Evolutionary conservation across 2,888 invertebrate genomes (phyloP), one percentile per base, ranked within the genome.

Genomic region (Sinopyrophorus schimmeli): DNA sequence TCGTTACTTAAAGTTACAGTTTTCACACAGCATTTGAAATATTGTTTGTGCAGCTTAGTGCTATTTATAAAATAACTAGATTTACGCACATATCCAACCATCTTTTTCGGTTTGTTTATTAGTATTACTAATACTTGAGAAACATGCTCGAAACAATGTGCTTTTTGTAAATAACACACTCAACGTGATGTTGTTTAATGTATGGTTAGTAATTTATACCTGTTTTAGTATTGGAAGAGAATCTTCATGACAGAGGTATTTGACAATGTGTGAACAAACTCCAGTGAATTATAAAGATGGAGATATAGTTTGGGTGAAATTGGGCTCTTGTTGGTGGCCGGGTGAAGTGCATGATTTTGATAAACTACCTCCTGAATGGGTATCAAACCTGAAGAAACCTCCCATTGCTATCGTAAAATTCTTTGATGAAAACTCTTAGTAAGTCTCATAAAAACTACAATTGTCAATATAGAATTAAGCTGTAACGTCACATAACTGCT

Each of bases 271-370:
- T 76, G 86, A 86, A 65, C 83, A 84, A 75, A 80, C 80, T 63
- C 79, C 81, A 75, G 78, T 80, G 60, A 75, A 70, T 66, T 87
- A 85, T 74, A 76, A 78, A 62, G 83, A 85, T 61, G 87, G 87
- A 39, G 89, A 91, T 65, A 78, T 90, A 63, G 91, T 91, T 54
- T 92, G 91, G 91, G 89, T 90, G 11, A 91, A 90, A 72, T 73
- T 90, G 53, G 85, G 87, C 23, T 78, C 82, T 24, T 83, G 82
- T 64, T 92, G 90, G 89, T 92, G 92, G 92, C 91, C 92, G 15
- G 90, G 88, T 6, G 86, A 87, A 71, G 88, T 91, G 50, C 79
- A 79, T 53, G 74, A 77, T 57, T 69, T 77, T 12, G 80, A 81
- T 40, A 78, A 78, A 64, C 74, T 88, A 43, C 85, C 87, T 14